These are phyloP conservation scores for Malurus melanocephalus DNA, from an alignment of 2,113 vertebrate genomes.

Conservation along the genomic window DNA sequence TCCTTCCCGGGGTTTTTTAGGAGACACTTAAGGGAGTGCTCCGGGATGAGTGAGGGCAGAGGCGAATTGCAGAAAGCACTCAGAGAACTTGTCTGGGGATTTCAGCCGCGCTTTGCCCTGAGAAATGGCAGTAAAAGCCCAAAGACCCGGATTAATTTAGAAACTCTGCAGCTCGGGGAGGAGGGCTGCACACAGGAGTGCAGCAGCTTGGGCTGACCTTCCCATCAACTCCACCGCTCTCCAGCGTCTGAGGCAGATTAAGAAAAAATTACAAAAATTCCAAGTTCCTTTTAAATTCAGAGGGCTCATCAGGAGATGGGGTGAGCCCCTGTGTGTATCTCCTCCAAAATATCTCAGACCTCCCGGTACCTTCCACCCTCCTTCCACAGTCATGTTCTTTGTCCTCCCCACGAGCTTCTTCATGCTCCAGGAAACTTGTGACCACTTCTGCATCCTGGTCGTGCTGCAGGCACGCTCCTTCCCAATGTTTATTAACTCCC, in stretches of 20 bases:
- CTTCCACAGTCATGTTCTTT: neutral
- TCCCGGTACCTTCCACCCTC: neutral
- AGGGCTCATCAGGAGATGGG: neutral
- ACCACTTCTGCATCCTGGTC: neutral
- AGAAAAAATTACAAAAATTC: neutral
- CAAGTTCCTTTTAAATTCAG: neutral
- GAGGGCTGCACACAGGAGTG: neutral
- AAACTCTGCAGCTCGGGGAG: neutral
- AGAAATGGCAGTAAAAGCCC: neutral
- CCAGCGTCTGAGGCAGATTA: neutral
- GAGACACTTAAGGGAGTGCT: neutral
- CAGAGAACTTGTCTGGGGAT: neutral
- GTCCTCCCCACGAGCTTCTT: neutral
- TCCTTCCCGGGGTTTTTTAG: neutral
- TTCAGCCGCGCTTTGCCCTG: neutral
- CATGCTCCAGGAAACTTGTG: neutral
- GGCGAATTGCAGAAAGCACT: constrained; percentile 12
- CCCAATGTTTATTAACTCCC: neutral
- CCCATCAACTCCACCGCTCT: neutral
- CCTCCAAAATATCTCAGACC: neutral
- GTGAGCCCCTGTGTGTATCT: neutral
- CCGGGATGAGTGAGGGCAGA: neutral
- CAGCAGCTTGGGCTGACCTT: neutral
- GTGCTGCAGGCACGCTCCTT: neutral
- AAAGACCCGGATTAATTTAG: constrained; percentile 22